phyloP scores from a whole-genome alignment of 2,797 vertebrate species.

The Tiaroga cobitis region DNA sequence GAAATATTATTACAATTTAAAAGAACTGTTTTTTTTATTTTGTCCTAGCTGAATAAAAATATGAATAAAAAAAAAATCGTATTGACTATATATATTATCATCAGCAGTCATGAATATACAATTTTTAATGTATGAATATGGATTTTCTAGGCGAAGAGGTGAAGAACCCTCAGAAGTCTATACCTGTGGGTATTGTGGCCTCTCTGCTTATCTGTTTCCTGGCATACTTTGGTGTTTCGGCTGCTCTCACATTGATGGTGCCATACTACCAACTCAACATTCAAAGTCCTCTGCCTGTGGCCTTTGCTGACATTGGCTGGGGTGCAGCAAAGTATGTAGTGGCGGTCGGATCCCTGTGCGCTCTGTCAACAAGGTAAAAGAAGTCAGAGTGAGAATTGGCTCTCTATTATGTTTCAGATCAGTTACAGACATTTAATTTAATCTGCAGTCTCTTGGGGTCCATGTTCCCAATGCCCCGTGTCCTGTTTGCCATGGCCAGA shows the following conservation, averaged over 20 bases:
- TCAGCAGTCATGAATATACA: neutral
- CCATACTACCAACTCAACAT: conserved; percentile 84
- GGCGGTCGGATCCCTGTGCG: conserved; percentile 86
- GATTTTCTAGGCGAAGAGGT: conserved; percentile 85
- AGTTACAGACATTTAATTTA: neutral
- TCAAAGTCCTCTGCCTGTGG: conserved; percentile 82
- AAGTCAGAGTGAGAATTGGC: neutral
- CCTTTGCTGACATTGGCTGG: conserved; percentile 85
- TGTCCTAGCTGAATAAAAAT: no score
- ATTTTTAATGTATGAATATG: neutral
- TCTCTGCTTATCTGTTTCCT: conserved; percentile 89
- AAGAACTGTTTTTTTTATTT: neutral
- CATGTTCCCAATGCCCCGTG: conserved; percentile 90
- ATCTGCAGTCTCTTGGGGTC: conserved; percentile 84
- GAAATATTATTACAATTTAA: neutral
- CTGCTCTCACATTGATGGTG: conserved; percentile 89
- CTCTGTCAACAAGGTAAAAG: conserved; percentile 85
- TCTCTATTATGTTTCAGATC: neutral
- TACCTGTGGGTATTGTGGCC: conserved; percentile 83
- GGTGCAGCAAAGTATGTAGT: conserved; percentile 80
- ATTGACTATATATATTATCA: no score
- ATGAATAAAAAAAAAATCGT: no score
- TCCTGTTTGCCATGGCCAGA: conserved; percentile 89
- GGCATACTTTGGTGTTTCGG: conserved; percentile 86
- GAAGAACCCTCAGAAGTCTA: conserved; percentile 84